phyloP scores from a whole-genome alignment of 2,888 invertebrate genomes.

The Tortrix viridana region DNA sequence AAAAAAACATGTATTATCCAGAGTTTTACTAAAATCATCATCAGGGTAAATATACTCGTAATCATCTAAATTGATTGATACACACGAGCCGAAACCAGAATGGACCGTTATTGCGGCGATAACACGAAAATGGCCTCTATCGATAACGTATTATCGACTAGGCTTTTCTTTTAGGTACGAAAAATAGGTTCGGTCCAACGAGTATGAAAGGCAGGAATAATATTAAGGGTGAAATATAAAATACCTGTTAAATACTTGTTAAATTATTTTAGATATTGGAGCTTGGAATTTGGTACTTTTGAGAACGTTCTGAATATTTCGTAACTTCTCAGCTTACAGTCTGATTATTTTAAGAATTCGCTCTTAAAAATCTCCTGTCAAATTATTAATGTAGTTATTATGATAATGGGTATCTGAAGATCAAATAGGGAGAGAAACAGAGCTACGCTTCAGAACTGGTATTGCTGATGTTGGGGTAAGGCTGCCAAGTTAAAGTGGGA shows the following conservation, averaged over 20 bases:
- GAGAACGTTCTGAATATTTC: neutral
- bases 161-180: constrained; percentile 44
- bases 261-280: too few species aligned
- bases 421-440: too few species aligned
- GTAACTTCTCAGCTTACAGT: too few species aligned
- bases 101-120: constrained; percentile 49
- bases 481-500: too few species aligned
- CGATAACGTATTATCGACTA: constrained; percentile 52
- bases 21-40: constrained; percentile 26
- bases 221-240: neutral
- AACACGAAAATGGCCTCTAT: constrained; percentile 52
- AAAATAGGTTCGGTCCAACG: constrained; percentile 1
- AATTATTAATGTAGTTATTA: too few species aligned
- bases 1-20: too few species aligned
- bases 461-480: too few species aligned
- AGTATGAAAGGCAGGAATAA: constrained; percentile 11
- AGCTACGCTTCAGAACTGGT: too few species aligned
- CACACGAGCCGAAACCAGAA: constrained; percentile 43
- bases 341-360: too few species aligned
- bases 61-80: constrained; percentile 54
- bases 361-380: too few species aligned
- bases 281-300: neutral
- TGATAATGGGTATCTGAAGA: too few species aligned
- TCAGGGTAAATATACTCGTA: constrained; percentile 44
- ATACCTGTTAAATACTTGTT: neutral